Base-by-base conservation (phyloP, 2,888 invertebrate genomes). In the Drosophila pseudotalamancana region DNA sequence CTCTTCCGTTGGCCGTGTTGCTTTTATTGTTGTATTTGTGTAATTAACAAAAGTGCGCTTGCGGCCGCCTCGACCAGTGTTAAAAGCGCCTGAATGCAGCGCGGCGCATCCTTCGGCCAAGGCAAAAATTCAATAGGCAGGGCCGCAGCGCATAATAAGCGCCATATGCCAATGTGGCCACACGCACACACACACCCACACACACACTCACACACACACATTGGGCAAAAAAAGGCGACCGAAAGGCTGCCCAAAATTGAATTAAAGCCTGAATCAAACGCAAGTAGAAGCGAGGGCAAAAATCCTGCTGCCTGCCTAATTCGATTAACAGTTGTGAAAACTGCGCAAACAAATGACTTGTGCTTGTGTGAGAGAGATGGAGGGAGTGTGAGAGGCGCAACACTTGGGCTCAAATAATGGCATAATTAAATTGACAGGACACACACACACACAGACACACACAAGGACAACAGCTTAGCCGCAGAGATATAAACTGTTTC, bases 11-110 rank as follows among this genome's bases (percentile, higher is more conserved):
- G 14, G 12, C 6, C 14, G 8, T 50, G 27, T 16, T 37, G 53
- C 29, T 59, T 51, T 19, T 65, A 59, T 60, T 78, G 65, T 69
- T 82, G 69, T 79, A 76, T 65, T 78, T 82, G 80, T 69, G 80
- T 79, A 83, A 86, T 80, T 83, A 86, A 80, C 87, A 56, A 79
- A 83, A 86, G 80, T 76, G 80, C 77, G 80, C 73, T 79, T 78
- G 76, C 62, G 73, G 78, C 62, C 57, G 23, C n/a, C n/a, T n/a
- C n/a, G 19, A 40, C 61, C 46, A 42, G 35, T 31, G 55, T 54
- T 35, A 43, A 59, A 59, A 57, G 43, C 27, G 57, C 34, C 21
- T 25, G 61, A n/a, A 49, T 43, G 19, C 18, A 37, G 43, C 21
- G 42, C 5, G 29, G 45, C 21, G 32, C 29, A 53, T 21, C 46